These are phyloP conservation scores for Pygoscelis adeliae DNA, from an alignment of 2,113 vertebrate species.

Conservation along the genomic window DNA sequence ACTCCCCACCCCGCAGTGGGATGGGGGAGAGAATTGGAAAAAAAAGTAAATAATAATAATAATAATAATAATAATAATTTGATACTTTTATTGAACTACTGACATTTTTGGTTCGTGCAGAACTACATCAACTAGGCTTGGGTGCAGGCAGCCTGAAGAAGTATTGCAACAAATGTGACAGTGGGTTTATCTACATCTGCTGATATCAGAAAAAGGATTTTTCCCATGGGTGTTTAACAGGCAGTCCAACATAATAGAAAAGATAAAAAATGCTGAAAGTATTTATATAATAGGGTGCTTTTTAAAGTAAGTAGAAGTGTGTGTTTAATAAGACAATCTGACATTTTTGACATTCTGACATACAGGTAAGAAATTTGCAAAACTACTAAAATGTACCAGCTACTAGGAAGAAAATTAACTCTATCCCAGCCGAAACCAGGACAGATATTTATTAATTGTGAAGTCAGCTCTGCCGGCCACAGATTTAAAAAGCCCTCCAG, in stretches of 20 bases:
- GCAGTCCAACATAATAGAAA: neutral
- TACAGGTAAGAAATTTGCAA: neutral
- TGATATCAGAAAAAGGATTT: neutral
- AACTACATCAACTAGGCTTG: neutral
- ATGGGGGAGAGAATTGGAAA: too few species aligned
- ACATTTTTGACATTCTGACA: neutral
- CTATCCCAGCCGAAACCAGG: too few species aligned
- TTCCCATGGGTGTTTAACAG: neutral
- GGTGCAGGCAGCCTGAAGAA: neutral
- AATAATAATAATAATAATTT: neutral
- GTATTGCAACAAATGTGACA: neutral
- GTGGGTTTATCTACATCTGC: neutral
- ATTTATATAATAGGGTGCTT: neutral
- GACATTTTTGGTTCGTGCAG: neutral
- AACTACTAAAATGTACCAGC: neutral
- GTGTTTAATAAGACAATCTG: neutral
- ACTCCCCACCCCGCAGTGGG: too few species aligned
- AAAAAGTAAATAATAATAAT: too few species aligned
- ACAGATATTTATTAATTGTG: neutral
- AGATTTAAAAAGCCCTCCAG: neutral
- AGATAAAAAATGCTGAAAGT: neutral
- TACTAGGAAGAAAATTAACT: too few species aligned
- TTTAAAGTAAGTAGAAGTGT: neutral
- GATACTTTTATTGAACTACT: neutral
- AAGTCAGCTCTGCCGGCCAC: neutral